A percentile compares a stretch with the other conserved stretches of the same genome.
Evolutionary conservation across 2,888 invertebrate genomes (phyloP).

Genomic region (Pandemis corylana): DNA sequence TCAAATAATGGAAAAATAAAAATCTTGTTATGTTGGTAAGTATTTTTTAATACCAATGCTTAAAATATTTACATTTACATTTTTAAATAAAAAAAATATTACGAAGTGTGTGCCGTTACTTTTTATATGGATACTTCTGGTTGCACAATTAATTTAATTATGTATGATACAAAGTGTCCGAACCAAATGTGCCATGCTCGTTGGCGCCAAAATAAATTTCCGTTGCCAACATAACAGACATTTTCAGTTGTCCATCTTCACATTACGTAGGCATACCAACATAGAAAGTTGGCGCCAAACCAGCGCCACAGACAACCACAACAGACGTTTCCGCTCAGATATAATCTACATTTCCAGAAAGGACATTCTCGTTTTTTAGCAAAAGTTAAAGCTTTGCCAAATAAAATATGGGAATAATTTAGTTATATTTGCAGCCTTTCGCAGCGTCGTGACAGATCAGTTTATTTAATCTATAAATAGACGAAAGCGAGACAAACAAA

Average conservation of each 20-base stretch:
- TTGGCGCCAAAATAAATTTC: constrained; percentile 26
- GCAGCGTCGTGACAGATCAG: background rate
- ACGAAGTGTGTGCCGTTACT: background rate
- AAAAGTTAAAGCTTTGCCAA: constrained; percentile 15
- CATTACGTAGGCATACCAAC: constrained; percentile 38
- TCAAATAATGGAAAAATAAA: background rate
- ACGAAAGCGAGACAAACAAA: background rate
- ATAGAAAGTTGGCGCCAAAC: constrained; percentile 42
- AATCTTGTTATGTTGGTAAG: too few species aligned
- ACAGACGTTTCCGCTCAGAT: constrained; percentile 32
- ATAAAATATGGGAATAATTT: background rate
- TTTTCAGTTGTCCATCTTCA: constrained; percentile 17
- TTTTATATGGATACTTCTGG: background rate
- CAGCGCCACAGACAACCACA: constrained; percentile 29
- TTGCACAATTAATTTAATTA: background rate
- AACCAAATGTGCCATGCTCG: background rate
- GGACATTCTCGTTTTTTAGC: background rate
- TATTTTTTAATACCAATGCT: too few species aligned
- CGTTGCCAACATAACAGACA: constrained; percentile 25
- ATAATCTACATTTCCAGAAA: constrained; percentile 23
- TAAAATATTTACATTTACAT: too few species aligned
- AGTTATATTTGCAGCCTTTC: background rate
- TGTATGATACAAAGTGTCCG: background rate
- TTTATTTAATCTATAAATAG: background rate
- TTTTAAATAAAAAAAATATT: too few species aligned